Evolutionary conservation across 92 coral and sea anemone genomes (phyloP).

Genomic region (Parazoanthus swiftii): DNA sequence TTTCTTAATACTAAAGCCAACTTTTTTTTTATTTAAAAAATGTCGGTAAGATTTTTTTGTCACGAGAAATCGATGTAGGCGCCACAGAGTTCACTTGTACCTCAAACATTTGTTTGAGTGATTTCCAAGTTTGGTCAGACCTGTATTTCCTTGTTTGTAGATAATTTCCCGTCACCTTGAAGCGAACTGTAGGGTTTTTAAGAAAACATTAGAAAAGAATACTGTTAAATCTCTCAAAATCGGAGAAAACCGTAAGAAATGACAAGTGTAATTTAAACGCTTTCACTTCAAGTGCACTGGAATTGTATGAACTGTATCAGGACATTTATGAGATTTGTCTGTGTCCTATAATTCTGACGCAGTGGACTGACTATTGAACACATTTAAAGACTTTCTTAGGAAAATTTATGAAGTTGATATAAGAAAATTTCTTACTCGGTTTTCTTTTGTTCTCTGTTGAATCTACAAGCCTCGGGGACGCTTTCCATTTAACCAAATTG

Average conservation of each 20-base stretch:
- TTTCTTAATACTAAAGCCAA: not conserved
- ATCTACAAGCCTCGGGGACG: not conserved
- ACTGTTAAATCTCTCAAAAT: not conserved
- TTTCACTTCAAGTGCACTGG: not conserved
- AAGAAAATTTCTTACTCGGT: not conserved
- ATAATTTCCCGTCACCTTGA: slow-evolving; percentile 19
- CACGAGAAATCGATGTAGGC: not conserved
- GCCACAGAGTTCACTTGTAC: slow-evolving; percentile 1
- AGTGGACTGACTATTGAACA: not conserved
- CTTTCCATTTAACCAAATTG: not conserved
- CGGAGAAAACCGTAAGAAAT: not conserved
- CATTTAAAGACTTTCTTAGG: not conserved
- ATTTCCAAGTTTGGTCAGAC: not conserved
- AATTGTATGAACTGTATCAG: not conserved
- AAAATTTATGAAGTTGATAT: not conserved
- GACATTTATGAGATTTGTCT: not conserved
- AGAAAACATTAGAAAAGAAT: not conserved
- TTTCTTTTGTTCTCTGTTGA: not conserved
- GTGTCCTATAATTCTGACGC: not conserved
- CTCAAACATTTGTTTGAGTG: not conserved
- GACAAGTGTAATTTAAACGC: not conserved
- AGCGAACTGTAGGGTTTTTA: slow-evolving; percentile 20
- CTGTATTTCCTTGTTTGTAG: not conserved
- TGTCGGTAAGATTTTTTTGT: not conserved
- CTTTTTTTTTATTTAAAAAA: not conserved